phyloP scores from a whole-genome alignment of 2,113 vertebrate genomes.

The Chloropsis hardwickii region DNA sequence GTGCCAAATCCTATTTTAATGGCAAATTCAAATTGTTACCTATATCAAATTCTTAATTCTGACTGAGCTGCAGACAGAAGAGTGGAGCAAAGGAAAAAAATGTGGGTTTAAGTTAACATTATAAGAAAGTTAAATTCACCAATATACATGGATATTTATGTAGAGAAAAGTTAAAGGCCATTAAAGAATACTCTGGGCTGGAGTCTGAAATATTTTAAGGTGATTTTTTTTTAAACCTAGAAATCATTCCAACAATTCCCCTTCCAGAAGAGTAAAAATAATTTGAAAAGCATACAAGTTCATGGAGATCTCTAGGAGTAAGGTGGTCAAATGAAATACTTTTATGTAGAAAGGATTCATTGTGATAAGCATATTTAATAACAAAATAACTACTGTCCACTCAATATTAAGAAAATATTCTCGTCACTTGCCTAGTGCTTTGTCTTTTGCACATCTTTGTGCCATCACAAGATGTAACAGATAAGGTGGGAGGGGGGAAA shows the following conservation, averaged over 20 bases:
- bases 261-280: not conserved
- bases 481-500: fast-evolving
- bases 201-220: not conserved
- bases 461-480: not conserved
- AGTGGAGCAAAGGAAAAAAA: not conserved
- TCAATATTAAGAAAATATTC: not conserved
- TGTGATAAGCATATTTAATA: not conserved
- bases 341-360: not conserved
- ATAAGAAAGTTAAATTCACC: not conserved
- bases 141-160: not conserved
- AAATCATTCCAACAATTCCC: not conserved
- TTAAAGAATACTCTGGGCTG: not conserved
- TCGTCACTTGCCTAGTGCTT: not conserved
- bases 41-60: not conserved
- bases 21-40: not conserved
- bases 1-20: not conserved
- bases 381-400: not conserved
- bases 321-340: not conserved
- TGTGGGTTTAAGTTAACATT: not conserved
- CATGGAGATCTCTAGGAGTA: not conserved
- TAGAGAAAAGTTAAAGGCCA: not conserved
- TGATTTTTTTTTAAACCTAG: fast-evolving
- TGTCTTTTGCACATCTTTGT: not conserved
- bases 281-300: not conserved
- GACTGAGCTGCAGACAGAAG: not conserved